Evolutionary conservation across 2,888 invertebrate genomes (phyloP).

Genomic region (Athalia rosae): DNA sequence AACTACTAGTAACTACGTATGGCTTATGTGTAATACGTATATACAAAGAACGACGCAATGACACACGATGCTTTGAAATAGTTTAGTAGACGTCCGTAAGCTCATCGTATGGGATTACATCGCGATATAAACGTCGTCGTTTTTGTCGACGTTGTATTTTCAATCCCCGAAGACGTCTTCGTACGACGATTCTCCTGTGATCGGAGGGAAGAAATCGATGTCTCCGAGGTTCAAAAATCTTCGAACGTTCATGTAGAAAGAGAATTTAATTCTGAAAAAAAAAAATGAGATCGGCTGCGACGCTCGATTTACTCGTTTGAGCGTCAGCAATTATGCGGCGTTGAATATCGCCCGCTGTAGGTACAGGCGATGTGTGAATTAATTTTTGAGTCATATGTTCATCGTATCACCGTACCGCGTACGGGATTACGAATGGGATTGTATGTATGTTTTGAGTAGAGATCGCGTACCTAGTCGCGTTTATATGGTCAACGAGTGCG

Average conservation of each 20-base stretch:
- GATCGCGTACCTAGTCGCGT: neutral
- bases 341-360: neutral
- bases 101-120: neutral
- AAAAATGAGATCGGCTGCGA: too few relatives aligned
- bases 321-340: neutral
- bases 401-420: neutral
- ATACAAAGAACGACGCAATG: conserved; percentile 58
- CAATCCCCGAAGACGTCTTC: too few relatives aligned
- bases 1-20: too few relatives aligned
- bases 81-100: conserved; percentile 54
- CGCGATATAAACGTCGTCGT: neutral
- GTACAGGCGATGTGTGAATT: too few relatives aligned
- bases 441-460: neutral
- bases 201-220: too few relatives aligned
- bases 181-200: too few relatives aligned
- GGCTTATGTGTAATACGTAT: too few relatives aligned
- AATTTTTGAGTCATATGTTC: neutral
- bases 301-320: too few relatives aligned
- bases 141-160: neutral
- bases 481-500: conserved; percentile 50
- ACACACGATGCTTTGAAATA: conserved; percentile 65
- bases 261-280: too few relatives aligned
- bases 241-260: too few relatives aligned
- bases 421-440: conserved; percentile 16
- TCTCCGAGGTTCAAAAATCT: too few relatives aligned